Evolutionary conservation across 2,888 invertebrate species (phyloP).

Genomic region (Ochropleura plecta): DNA sequence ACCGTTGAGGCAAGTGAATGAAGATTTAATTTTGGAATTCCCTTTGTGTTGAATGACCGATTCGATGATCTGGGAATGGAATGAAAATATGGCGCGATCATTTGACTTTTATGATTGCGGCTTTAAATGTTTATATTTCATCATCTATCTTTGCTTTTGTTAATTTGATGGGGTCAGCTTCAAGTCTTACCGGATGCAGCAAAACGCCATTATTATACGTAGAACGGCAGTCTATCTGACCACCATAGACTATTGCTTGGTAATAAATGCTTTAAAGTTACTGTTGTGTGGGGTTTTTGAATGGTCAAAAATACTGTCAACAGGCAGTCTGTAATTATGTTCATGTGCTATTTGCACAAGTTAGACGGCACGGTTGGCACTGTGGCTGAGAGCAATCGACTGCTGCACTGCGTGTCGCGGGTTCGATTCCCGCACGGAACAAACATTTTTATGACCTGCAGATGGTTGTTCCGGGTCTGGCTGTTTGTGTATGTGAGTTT

Average conservation of each 20-base stretch:
- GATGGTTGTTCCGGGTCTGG: no score
- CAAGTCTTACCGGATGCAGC: neutral
- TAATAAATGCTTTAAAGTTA: no score
- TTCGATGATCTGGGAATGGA: slow-evolving; percentile 30
- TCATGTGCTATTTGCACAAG: no score
- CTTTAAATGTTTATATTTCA: neutral
- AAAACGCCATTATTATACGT: neutral
- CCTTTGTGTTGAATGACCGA: slow-evolving; percentile 36
- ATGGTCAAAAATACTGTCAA: no score
- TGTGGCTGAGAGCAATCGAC: no score
- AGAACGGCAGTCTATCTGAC: neutral
- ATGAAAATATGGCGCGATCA: slow-evolving; percentile 31
- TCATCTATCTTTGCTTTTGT: neutral
- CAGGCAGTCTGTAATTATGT: no score
- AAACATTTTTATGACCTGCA: no score
- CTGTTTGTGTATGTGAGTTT: no score
- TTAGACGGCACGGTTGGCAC: no score
- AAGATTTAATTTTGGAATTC: slow-evolving; percentile 56
- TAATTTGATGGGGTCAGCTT: neutral
- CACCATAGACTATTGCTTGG: neutral
- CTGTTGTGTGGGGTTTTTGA: no score
- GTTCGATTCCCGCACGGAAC: no score
- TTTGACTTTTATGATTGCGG: slow-evolving; percentile 21
- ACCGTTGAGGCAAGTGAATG: slow-evolving; percentile 47
- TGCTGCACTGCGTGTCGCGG: no score